Evolutionary conservation across 1,140 invertebrate genomes (phyloP), one percentile per base, ranked within the genome.

Genomic region (Bombus impatiens): DNA sequence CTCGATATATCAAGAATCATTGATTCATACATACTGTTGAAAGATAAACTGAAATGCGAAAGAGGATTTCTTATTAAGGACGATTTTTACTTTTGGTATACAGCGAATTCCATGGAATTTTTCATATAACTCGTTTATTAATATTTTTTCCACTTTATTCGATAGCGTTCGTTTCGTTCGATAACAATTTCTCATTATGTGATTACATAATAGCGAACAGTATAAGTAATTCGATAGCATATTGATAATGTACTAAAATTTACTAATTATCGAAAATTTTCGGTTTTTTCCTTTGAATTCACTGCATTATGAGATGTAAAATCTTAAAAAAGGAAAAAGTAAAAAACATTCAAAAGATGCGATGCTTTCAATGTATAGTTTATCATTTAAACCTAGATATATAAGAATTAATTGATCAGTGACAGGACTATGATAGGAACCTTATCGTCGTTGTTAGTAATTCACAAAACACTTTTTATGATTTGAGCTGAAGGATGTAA

Each of bases 381-480:
- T 88, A 86, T 90, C 44, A n/a, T 90, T 79, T 83, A 77, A 86
- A 81, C 74, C 35, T 90, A 89, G 47, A 78, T 47, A n/a, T 44
- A 9, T 90, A 88, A 86, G 53, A 78, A 78, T 86, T 89, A 92
- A 92, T 70, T 91, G 87, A 90, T 92, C 87, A 82, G 90, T 87
- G 87, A 89, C 90, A 90, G 87, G 62, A 91, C 75, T 92, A 93
- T 90, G 82, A 86, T 88, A 86, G 75, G 86, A 86, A 92, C 87
- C 89, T 88, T 91, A 93, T 85, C 90, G 88, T 92, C 79, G 87
- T 93, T 93, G 90, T 93, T 93, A 93, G 91, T 71, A 84, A 91
- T 92, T 92, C 90, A 89, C 81, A 82, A 80, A 90, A 90, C 71
- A 79, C 82, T 87, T 86, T 53, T 90, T 67, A 87, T 90, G 92